phyloP scores from a whole-genome alignment of 2,113 vertebrate genomes.

The Elachura formosa region DNA sequence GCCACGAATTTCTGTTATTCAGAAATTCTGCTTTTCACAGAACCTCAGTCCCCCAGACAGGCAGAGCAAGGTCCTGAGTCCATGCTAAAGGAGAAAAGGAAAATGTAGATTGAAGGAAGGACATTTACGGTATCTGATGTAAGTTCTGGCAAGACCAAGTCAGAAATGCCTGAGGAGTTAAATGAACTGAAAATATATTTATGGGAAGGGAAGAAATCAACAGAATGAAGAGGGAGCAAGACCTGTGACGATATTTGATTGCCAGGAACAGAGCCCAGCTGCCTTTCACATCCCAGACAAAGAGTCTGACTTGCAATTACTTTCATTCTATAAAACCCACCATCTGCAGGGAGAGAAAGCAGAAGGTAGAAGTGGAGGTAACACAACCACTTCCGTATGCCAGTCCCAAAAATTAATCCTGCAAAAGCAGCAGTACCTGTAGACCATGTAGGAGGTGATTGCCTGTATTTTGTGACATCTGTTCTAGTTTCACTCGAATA shows the following conservation, averaged over 20 bases:
- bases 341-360: not conserved
- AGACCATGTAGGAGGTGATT: not conserved
- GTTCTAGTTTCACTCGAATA: not conserved
- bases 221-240: not conserved
- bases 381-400: not conserved
- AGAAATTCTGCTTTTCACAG: not conserved
- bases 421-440: not conserved
- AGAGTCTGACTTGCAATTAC: not conserved
- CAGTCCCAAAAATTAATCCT: not conserved
- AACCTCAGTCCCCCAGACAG: not conserved
- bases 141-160: not conserved
- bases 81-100: not conserved
- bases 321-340: not conserved
- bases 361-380: not conserved
- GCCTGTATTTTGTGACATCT: not conserved
- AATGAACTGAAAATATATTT: not conserved
- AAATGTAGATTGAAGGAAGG: not conserved
- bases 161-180: not conserved
- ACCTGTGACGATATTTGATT: not conserved
- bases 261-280: not conserved
- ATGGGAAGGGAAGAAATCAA: not conserved
- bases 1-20: not conserved
- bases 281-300: not conserved
- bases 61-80: not conserved
- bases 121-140: not conserved